Conservation (phyloP, 2,113 vertebrate species). For the Castor canadensis region DNA sequence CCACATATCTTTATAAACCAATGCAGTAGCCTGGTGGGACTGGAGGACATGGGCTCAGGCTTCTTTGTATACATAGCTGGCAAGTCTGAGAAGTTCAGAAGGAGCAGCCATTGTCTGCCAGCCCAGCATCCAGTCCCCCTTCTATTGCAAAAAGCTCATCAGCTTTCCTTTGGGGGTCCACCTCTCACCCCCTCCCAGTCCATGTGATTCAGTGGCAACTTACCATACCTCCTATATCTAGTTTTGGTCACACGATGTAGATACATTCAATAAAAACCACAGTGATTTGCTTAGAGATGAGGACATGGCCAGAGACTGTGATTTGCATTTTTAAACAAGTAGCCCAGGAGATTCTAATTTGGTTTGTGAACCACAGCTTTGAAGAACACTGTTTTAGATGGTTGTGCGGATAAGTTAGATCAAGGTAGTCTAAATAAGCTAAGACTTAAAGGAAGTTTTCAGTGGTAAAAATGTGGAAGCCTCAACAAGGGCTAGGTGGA, state of each 20-base stretch:
- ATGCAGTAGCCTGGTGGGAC: neutral
- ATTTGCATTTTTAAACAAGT: neutral
- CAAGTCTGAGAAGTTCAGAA: neutral
- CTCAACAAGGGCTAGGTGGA: neutral
- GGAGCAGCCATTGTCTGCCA: neutral
- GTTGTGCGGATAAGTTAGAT: neutral
- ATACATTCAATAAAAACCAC: neutral
- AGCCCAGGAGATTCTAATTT: neutral
- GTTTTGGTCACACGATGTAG: neutral
- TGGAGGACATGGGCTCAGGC: neutral
- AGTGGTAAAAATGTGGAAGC: neutral
- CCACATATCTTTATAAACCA: neutral
- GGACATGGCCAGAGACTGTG: neutral
- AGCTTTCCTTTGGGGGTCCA: neutral
- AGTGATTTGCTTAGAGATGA: neutral
- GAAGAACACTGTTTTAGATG: neutral
- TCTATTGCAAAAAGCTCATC: neutral
- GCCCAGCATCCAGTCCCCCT: neutral
- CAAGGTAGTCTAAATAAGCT: neutral
- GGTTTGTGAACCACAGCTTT: neutral
- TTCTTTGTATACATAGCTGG: neutral
- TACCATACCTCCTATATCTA: neutral
- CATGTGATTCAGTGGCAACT: neutral
- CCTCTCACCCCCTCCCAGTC: neutral
- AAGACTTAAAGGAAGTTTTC: conserved; percentile 1